Base-by-base conservation (phyloP, 2,113 vertebrate species). In the Boleophthalmus pectinirostris region DNA sequence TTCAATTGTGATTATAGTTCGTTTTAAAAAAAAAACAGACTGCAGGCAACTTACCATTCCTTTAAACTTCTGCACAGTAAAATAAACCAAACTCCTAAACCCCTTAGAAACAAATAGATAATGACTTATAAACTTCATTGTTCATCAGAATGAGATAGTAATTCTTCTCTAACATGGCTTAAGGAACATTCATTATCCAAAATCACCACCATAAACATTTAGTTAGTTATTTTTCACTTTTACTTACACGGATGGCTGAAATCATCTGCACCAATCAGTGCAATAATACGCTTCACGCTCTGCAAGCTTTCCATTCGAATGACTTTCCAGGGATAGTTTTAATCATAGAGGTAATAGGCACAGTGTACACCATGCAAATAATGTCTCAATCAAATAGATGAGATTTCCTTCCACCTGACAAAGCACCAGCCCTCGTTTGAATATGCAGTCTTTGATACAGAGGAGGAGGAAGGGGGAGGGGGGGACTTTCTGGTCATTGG, bases 401-500 rank as follows among this genome's bases (percentile, higher is more conserved):
- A 74, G 80, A 86, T 90, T 90, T 88, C 68, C 71, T 87, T 90
- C 84, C 86, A 89, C 72, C 75, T 87, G 75, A 64, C 38, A 18
- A 12, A 38, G 61, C 61, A 5, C 9, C 5, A 21, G 8, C 21
- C 57, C 24, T 3, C 16, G 24, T 64, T 38, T 25, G 58, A n/a
- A 35, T 20, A 69, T 20, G 80, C 67, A 69, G 68, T 79, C 72
- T 77, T 74, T 80, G 77, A 84, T 87, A 85, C 85, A 68, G 76
- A 82, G 35, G 33, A 51, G 65, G 53, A 11, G 15, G 21, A 25
- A 53, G 21, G 61, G 9, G 24, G 21, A 25, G 43, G 68, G 80
- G 79, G 83, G 83, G 83, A 82, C 79, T 89, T 91, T 85, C 80
- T 90, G 88, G 89, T 88, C 88, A 85, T 86, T 89, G 87, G 84